Conservation (phyloP, 2,888 invertebrate species). For the Meghimatium bilineatum region DNA sequence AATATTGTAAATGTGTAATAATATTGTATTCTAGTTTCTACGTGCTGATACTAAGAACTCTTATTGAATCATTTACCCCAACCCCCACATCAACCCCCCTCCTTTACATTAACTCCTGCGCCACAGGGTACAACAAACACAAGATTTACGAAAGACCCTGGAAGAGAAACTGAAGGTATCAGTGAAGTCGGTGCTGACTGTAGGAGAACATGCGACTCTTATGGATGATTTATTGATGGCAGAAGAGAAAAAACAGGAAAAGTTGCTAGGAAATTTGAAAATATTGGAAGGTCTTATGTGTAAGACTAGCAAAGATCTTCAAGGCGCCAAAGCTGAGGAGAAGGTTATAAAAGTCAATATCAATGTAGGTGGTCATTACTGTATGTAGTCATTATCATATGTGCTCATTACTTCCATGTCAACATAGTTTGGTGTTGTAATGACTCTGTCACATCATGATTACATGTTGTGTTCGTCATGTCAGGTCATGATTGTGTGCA, state of each 20-base stretch:
- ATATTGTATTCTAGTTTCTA: no score
- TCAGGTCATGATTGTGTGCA: no score
- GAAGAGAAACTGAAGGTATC: conserved; percentile 74
- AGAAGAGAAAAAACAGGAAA: conserved; percentile 71
- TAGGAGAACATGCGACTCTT: conserved; percentile 73
- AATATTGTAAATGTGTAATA: no score
- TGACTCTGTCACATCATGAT: no score
- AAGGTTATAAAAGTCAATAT: conserved; percentile 75
- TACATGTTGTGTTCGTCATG: no score
- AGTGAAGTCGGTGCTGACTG: conserved; percentile 73
- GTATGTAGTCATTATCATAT: background rate
- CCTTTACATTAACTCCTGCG: background rate
- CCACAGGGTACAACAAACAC: conserved; percentile 68
- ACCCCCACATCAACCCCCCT: no score
- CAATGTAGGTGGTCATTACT: conserved; percentile 60
- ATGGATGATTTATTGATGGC: conserved; percentile 74
- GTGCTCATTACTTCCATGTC: background rate
- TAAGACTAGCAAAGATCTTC: conserved; percentile 72
- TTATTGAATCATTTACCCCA: background rate
- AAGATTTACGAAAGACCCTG: conserved; percentile 69
- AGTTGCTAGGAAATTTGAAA: conserved; percentile 73
- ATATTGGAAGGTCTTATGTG: conserved; percentile 73
- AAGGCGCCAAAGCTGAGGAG: conserved; percentile 64
- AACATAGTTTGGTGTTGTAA: no score
- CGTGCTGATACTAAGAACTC: no score